Evolutionary conservation across 2,113 vertebrate genomes (phyloP).

Genomic region (Cyprinodon variegatus): DNA sequence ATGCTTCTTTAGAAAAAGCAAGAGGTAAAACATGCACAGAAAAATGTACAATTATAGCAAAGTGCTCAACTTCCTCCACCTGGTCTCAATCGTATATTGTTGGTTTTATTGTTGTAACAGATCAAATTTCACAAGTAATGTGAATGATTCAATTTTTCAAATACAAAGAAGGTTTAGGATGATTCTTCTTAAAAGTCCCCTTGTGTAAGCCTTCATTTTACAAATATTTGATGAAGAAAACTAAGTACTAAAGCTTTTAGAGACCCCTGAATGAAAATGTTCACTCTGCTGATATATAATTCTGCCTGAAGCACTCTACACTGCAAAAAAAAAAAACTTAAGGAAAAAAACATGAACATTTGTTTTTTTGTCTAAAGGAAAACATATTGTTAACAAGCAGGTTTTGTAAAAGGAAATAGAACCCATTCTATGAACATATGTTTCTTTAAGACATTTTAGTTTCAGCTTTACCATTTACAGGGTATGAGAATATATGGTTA

Average conservation of each 20-base stretch:
- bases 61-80: background rate
- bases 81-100: too few species aligned
- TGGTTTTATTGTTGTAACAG: too few species aligned
- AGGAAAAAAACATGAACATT: background rate
- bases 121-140: too few species aligned
- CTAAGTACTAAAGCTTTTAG: background rate
- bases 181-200: background rate
- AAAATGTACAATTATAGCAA: background rate
- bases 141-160: background rate
- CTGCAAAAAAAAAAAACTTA: background rate
- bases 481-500: too few species aligned
- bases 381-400: too few species aligned
- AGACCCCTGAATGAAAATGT: background rate
- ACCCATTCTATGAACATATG: too few species aligned
- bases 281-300: background rate
- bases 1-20: background rate
- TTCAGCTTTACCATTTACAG: too few species aligned
- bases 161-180: background rate
- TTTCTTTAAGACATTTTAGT: too few species aligned
- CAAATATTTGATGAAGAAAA: background rate
- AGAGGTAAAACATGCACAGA: background rate
- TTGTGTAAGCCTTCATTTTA: conserved; percentile 1
- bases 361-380: too few species aligned
- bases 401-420: too few species aligned
- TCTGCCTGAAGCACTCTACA: too few species aligned